phyloP scores from a whole-genome alignment of 2,113 vertebrate genomes.

The Smithornis capensis region DNA sequence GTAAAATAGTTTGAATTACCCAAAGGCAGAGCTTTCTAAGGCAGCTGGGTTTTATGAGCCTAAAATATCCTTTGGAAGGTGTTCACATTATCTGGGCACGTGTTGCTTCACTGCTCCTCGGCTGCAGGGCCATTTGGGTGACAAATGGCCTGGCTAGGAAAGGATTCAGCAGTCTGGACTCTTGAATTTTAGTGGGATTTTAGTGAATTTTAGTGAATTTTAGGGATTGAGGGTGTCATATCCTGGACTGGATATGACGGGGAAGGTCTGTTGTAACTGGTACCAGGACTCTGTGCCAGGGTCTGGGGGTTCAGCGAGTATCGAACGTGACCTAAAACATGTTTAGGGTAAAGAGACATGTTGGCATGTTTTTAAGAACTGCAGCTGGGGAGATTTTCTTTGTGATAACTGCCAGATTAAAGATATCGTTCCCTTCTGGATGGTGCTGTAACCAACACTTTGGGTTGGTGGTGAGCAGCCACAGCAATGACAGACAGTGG shows the following conservation, averaged over 20 bases:
- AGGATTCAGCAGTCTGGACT: background rate
- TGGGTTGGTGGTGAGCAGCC: background rate
- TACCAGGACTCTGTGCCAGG: background rate
- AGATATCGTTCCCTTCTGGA: background rate
- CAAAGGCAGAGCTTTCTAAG: background rate
- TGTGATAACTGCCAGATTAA: background rate
- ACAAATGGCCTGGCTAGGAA: background rate
- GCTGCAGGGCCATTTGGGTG: background rate
- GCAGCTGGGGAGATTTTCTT: background rate
- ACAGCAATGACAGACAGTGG: background rate
- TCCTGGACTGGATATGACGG: background rate
- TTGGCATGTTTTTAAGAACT: background rate
- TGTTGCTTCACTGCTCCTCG: rapidly evolving
- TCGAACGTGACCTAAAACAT: rapidly evolving
- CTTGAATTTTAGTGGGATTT: background rate
- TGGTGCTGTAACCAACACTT: background rate
- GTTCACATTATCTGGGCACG: no score
- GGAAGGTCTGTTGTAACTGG: background rate
- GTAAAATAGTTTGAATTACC: background rate
- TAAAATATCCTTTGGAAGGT: background rate
- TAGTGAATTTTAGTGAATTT: background rate
- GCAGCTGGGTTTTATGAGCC: background rate
- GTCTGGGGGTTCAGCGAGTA: rapidly evolving
- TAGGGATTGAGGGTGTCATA: background rate
- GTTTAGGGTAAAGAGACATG: background rate